Evolutionary conservation across 1,140 invertebrate species (phyloP), one percentile per base, ranked within the genome.

Genomic region (Aradophagus sp.): DNA sequence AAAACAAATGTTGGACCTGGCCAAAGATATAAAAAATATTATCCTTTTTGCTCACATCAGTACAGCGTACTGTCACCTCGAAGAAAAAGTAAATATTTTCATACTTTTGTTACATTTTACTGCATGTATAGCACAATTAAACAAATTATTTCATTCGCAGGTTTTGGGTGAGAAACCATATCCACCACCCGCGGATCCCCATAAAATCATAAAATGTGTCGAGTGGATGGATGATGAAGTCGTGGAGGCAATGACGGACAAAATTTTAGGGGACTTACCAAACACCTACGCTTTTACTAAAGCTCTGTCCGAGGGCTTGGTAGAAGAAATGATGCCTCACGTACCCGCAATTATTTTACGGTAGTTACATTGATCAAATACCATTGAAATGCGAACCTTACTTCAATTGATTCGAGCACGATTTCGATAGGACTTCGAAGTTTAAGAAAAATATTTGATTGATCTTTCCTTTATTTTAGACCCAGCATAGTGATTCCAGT

Each of bases 231-330:
- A 92, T 8, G 92, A 94, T 14, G 91, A 94, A 2, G 87, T 93
- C 2, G 87, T 95, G 1, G 88, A 91, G 66, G 86, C 88, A 3
- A 90, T 95, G 81, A 92, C 91, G 5, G 88, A 90, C 27, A 89
- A 92, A 76, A 87, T 97, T 39, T 87, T 97, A 27, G 92, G 92
- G 10, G 89, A 92, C 34, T 87, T 94, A 45, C 95, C 95, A 2
- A 97, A 97, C 76, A 95, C 95, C 0, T 97, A 97, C 74, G 95
- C 95, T 0, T 97, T 94, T 75, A 97, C 95, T 0, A 97, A 97
- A 86, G 93, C 94, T 0, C 79, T 97, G 6, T 92, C 93, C 0
- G 95, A 97, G 85, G 89, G 90, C 8, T 76, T 97, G 20, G 91
- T 94, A 0, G 90, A 93, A 19, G 93, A 96, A 79, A 87, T 89